Evolutionary conservation across 2,888 invertebrate species (phyloP).

Genomic region (Pecten maximus): DNA sequence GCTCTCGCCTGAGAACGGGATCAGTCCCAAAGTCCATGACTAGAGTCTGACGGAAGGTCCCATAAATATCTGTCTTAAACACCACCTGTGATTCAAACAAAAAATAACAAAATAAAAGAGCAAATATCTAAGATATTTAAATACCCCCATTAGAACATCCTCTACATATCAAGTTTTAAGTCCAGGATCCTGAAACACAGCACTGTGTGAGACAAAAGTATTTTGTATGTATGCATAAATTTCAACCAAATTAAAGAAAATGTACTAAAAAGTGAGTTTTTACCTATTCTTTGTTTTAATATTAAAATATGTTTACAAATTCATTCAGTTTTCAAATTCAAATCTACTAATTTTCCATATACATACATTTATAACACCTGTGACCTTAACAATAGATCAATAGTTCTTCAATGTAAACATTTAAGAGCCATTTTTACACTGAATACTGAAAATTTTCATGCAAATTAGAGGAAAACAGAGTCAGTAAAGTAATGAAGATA

Average conservation of each 20-base stretch:
- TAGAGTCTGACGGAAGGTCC: conserved; percentile 90
- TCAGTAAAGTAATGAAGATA: background rate
- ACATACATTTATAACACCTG: too few species aligned
- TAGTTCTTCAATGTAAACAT: too few species aligned
- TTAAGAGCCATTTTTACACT: too few species aligned
- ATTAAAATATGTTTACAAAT: too few species aligned
- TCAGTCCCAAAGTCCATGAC: conserved; percentile 88
- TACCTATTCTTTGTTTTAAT: too few species aligned
- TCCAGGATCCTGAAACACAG: background rate
- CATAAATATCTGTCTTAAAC: conserved; percentile 89
- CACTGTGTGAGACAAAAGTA: background rate
- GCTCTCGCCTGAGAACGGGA: conserved; percentile 83
- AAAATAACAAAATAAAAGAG: background rate
- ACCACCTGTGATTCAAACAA: conserved; percentile 81
- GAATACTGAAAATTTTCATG: too few species aligned
- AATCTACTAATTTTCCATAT: too few species aligned
- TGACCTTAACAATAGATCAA: too few species aligned
- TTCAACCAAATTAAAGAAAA: background rate
- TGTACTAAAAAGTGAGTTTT: too few species aligned
- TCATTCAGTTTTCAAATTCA: too few species aligned
- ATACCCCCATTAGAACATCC: background rate
- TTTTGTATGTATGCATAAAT: too few species aligned
- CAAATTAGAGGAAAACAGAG: too few species aligned
- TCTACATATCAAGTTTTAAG: background rate
- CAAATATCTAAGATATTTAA: background rate